A percentile compares a stretch with the other conserved stretches of the same genome.
phyloP scores from a whole-genome alignment of 2,113 vertebrate species.

The Todiramphus chloris region DNA sequence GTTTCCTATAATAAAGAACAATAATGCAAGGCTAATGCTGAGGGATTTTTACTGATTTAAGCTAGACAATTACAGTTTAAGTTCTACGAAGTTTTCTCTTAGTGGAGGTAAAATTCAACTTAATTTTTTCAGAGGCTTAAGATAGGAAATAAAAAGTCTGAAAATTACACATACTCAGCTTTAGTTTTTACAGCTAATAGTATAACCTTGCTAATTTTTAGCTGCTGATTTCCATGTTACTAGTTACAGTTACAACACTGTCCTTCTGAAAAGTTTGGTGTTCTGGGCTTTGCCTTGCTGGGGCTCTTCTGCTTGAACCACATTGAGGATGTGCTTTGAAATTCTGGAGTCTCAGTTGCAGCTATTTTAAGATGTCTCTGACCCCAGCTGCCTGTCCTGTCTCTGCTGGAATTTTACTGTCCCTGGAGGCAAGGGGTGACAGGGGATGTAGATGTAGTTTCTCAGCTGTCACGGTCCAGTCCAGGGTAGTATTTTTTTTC shows the following conservation, averaged over 20 bases:
- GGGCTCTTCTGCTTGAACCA: neutral
- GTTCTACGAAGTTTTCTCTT: neutral
- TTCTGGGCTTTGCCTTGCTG: neutral
- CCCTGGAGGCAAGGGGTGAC: neutral
- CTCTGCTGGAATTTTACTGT: neutral
- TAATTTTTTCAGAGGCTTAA: neutral
- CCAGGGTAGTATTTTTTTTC: neutral
- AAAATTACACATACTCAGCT: neutral
- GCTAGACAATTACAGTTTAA: neutral
- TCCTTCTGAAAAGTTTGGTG: neutral
- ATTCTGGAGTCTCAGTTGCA: neutral
- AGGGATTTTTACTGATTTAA: neutral
- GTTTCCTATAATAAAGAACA: neutral
- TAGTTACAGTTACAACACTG: neutral
- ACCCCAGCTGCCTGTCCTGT: neutral
- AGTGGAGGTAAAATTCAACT: neutral
- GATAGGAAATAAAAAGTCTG: neutral
- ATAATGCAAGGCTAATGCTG: neutral
- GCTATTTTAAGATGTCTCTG: constrained; percentile 25
- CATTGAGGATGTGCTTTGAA: neutral
- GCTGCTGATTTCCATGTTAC: neutral
- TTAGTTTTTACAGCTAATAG: neutral
- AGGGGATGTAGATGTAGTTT: neutral
- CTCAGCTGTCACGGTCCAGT: neutral
- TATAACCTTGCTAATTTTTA: neutral